Evolutionary conservation across 2,797 vertebrate species (phyloP).

Genomic region (Capromys pilorides): DNA sequence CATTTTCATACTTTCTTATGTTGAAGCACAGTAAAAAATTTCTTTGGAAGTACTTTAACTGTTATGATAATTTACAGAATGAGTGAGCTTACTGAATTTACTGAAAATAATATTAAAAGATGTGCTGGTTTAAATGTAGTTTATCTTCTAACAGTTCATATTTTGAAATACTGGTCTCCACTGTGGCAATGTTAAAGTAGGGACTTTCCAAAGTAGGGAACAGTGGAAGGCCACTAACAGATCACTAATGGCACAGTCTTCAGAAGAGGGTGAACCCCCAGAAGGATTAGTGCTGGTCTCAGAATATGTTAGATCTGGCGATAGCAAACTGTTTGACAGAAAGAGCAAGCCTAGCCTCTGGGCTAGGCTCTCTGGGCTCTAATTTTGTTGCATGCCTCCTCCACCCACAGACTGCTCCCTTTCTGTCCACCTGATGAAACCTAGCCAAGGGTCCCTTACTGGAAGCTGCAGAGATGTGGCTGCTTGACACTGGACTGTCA

Average conservation of each 20-base stretch:
- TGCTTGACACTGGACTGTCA: background rate
- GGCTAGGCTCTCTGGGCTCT: background rate
- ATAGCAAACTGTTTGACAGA: background rate
- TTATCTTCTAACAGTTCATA: background rate
- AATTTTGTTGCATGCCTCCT: background rate
- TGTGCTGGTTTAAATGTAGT: background rate
- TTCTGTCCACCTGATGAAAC: background rate
- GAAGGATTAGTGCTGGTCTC: background rate
- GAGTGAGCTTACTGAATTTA: slow-evolving; percentile 19
- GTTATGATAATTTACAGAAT: background rate
- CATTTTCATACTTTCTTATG: slow-evolving; percentile 42
- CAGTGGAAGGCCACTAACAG: background rate
- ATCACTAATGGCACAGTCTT: background rate
- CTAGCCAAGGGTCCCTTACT: background rate
- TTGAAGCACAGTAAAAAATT: slow-evolving; percentile 43
- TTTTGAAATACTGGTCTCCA: background rate
- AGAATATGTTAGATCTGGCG: background rate
- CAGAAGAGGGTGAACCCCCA: background rate
- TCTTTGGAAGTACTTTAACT: slow-evolving; percentile 36
- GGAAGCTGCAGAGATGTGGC: background rate
- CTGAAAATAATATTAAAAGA: slow-evolving; percentile 30
- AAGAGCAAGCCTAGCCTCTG: background rate
- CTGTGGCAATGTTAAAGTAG: background rate
- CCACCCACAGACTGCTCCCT: background rate
- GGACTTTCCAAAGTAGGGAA: background rate